These are phyloP conservation scores for Gonioctena quinquepunctata DNA, from an alignment of 1,140 invertebrate species.

Conservation along the genomic window DNA sequence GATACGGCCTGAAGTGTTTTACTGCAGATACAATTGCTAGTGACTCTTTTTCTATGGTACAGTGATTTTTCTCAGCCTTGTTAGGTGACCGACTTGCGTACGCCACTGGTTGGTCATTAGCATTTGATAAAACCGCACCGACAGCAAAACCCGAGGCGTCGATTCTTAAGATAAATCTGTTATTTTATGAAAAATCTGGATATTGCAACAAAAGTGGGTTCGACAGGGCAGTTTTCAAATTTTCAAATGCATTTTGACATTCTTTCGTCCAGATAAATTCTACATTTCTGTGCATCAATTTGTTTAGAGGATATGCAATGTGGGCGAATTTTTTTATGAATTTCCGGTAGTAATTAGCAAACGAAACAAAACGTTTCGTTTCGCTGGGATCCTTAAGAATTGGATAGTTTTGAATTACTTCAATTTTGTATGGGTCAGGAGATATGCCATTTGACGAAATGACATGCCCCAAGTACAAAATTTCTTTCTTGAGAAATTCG, in stretches of 20 bases:
- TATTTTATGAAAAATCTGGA: background rate
- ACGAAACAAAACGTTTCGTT: conserved; percentile 53
- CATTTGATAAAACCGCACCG: too few relatives aligned
- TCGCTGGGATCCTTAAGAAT: conserved; percentile 29
- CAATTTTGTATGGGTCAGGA: conserved; percentile 53
- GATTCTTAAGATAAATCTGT: too few relatives aligned
- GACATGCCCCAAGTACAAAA: conserved; percentile 56
- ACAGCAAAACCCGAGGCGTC: too few relatives aligned
- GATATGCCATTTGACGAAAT: conserved; percentile 53
- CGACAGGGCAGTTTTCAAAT: conserved; percentile 41
- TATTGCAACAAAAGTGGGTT: conserved; percentile 49
- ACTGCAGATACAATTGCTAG: background rate
- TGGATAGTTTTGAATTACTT: conserved; percentile 40
- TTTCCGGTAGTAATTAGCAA: conserved; percentile 43
- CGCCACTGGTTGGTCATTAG: background rate
- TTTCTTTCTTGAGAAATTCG: conserved; percentile 55
- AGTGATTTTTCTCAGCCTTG: background rate
- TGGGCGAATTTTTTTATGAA: conserved; percentile 30
- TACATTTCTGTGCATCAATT: background rate
- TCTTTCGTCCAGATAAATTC: conserved; percentile 33
- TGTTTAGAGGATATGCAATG: background rate
- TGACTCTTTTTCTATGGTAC: background rate
- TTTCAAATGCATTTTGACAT: conserved; percentile 30
- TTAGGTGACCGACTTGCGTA: background rate
- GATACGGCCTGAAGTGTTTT: conserved; percentile 30